phyloP scores from a whole-genome alignment of 2,113 vertebrate species.

The Pyxicephalus adspersus region DNA sequence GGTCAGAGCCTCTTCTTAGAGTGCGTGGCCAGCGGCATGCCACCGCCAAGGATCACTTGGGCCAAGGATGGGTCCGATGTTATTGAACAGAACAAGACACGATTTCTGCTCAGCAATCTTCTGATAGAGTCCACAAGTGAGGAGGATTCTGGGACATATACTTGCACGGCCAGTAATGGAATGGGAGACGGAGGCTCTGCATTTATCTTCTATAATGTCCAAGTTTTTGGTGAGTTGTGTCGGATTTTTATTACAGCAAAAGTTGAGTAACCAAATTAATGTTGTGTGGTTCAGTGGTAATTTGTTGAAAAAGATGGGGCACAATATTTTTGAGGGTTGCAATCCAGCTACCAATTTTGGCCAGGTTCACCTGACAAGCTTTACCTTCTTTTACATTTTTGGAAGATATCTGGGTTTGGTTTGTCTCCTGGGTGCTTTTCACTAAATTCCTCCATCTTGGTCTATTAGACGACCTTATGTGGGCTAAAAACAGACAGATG shows the following conservation, averaged over 20 bases:
- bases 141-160: conserved; percentile 90
- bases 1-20: conserved; percentile 94
- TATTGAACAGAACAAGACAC: conserved; percentile 85
- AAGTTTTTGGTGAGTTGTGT: conserved; percentile 89
- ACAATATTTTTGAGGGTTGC: no score
- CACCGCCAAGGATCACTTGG: conserved; percentile 89
- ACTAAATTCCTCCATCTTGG: no score
- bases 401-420: no score
- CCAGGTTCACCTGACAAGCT: no score
- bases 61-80: conserved; percentile 86
- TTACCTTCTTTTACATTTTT: no score
- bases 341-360: no score
- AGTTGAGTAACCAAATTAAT: no score
- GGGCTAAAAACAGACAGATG: no score
- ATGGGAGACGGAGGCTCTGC: conserved; percentile 75
- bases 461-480: no score
- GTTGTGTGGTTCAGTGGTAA: no score
- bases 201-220: conserved; percentile 87
- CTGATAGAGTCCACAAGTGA: conserved; percentile 87
- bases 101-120: conserved; percentile 93
- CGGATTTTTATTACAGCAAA: neutral
- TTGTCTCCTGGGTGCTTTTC: no score
- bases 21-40: conserved; percentile 94
- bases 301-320: no score
- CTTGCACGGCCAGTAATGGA: conserved; percentile 87